phyloP scores from a whole-genome alignment of 1,140 invertebrate species.

The Megalonaias nervosa region DNA sequence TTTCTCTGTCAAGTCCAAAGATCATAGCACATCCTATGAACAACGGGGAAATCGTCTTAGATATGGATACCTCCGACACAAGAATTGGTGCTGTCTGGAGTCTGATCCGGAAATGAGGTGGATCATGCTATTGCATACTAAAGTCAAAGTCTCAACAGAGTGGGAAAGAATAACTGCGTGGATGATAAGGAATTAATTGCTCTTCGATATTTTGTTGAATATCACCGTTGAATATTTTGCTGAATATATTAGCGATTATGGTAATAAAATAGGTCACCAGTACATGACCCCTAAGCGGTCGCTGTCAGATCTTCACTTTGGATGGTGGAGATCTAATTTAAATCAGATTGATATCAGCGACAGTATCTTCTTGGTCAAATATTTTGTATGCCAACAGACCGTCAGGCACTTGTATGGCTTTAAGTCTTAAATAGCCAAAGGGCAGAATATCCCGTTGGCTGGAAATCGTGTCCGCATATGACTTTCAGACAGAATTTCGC shows the following conservation, averaged over 20 bases:
- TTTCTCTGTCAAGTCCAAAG: constrained; percentile 36
- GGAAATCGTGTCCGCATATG: constrained; percentile 39
- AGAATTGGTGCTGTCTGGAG: constrained; percentile 66
- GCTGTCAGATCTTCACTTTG: no score
- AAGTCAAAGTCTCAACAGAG: not conserved
- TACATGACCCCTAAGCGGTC: no score
- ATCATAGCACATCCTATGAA: constrained; percentile 49
- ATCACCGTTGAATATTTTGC: not conserved
- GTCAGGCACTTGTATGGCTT: not conserved
- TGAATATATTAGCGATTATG: no score
- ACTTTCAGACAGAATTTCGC: constrained; percentile 44
- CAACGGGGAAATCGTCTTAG: constrained; percentile 60
- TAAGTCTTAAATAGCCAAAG: not conserved
- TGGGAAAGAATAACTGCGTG: constrained; percentile 5
- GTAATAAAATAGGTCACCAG: no score
- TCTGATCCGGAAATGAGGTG: constrained; percentile 51
- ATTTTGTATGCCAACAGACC: not conserved
- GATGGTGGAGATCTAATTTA: no score
- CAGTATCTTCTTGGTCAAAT: not conserved
- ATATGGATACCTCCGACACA: constrained; percentile 68
- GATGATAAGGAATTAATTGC: constrained; percentile 25
- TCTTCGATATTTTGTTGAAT: constrained; percentile 20
- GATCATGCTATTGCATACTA: constrained; percentile 8
- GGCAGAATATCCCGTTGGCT: constrained; percentile 39
- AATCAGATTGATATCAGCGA: not conserved